Evolutionary conservation across 2,888 invertebrate species (phyloP), one percentile per base, ranked within the genome.

Genomic region (Cheilosia scutellata): DNA sequence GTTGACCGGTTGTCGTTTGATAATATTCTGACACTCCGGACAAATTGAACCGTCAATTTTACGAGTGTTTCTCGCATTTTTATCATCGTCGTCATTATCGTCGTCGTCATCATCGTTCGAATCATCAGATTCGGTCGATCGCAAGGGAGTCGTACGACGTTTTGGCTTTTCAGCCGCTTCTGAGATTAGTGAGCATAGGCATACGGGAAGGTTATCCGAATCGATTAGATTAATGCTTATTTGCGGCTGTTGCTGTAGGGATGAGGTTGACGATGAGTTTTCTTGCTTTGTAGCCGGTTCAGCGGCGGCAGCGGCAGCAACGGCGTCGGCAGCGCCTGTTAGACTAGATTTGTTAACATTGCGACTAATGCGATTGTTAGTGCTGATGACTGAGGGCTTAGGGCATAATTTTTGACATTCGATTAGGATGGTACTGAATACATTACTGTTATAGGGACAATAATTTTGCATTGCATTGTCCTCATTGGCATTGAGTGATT

Each of bases 211-310:
- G 82, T 91, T 92, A 76, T 94, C 94, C 0, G 94, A 93, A 55
- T 93, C 92, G 13, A 94, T 94, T 0, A 95, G 93, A 88, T 91
- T 92, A 88, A 92, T 90, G 88, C 90, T 91, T 71, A 91, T 89
- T 71, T 87, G 88, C 44, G 91, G 90, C 66, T 88, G 84, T 84
- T 88, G 88, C 51, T 71, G 79, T 70, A 77, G 57, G 37, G 82
- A 76, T 63, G 86, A 68, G 27, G 55, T 57, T 31, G 87, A 78
- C 6, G 82, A 68, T 82, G 87, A 71, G 47, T 79, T 75, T 71
- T 82, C 82, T 74, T 65, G 77, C 25, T 78, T 82, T 42, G 51
- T 33, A 20, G 57, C 44, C 51, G 60, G 37, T 33, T 62, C 63
- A 57, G 60, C 27, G 11, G 47, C 62, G n/a, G 60, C 47, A 53